Base-by-base conservation (phyloP, 2,113 vertebrate genomes). In the Brachyhypopomus occidentalis region DNA sequence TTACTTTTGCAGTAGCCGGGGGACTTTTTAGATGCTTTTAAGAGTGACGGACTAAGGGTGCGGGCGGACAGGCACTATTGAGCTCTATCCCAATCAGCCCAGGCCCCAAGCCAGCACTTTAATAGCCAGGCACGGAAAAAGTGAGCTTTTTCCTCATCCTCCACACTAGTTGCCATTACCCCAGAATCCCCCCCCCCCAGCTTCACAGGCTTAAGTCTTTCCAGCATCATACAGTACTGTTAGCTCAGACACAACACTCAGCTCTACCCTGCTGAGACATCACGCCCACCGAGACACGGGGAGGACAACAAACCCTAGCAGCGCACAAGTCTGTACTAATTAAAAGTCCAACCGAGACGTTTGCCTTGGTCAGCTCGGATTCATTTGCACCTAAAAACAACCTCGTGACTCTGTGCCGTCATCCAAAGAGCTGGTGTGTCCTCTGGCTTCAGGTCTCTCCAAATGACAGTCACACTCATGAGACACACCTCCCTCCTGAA, bases 111-210 rank as follows among this genome's bases (percentile, higher is more conserved):
- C 84, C 84, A 86, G 74, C 3, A 34, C 78, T 75, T 83, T 74
- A 70, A 81, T 23, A 84, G 41, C 41, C 79, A 77, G 36, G 69
- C 52, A 63, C 76, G 84, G 88, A 86, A 87, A 87, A 87, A 86
- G 34, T 77, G 23, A 84, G 77, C 34, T n/a, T 78, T 79, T 62
- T 67, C 85, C 79, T 52, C 25, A 36, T 85, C 74, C 19, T 34
- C 80, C 62, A 71, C 52, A 58, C 59, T 81, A 80, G 63, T 83
- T 60, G 59, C 73, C 41, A 71, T 86, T 83, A 75, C 69, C 64
- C 48, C 45, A 69, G 70, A 75, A 72, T 72, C 67, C 74, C 60
- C 67, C 83, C 85, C 77, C 76, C 63, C 75, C 56, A 52, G 20
- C 58, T 70, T 66, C 66, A 22, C 12, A 14, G 7, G 12, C 45